Base-by-base conservation (phyloP, 2,797 vertebrate genomes). In the Enteromius afrohamiltoni region DNA sequence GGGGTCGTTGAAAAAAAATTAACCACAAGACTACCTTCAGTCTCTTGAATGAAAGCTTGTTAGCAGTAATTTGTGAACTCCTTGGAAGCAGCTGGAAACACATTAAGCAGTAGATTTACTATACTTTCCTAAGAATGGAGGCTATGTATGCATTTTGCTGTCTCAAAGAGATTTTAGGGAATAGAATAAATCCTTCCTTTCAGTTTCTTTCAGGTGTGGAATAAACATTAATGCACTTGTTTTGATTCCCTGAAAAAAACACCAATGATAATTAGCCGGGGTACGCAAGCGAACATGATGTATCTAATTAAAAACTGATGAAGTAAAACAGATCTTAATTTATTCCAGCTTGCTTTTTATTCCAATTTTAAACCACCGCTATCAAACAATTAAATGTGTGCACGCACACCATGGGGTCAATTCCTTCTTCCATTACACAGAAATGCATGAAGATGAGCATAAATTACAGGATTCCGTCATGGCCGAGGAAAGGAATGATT, bases 231-330 rank as follows among this genome's bases (percentile, higher is more conserved):
- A 45, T 23, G 7, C 64, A 65, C 51, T 79, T 74, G 77, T 84
- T 85, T 76, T 79, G 21, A 76, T 58, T 76, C 21, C 21, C 21
- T 58, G 7, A 47, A 68, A 86, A 26, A 70, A 65, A 42, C 85
- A 51, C 17, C 58, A 34, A 45, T 60, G 64, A 73, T 79, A 82
- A 88, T 85, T 79, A 87, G 60, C n/a, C 14, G 26, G 79, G 2
- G 80, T 68, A 79, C 45, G 71, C 90, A 90, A 89, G 85, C 49
- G 81, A 92, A 90, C 86, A 89, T 85, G 83, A 90, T 92, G 90
- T 88, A 87, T 85, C 85, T 85, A 85, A 89, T 89, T 86, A 88
- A 86, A 87, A 89, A 64, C 77, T 85, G 84, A 88, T 85, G 84
- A 77, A 84, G 84, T 77, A 85, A 83, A 88, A 67, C 86, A 11